Evolutionary conservation across 2,113 vertebrate genomes (phyloP), one percentile per base, ranked within the genome.

Genomic region (Oreochromis spilurus): DNA sequence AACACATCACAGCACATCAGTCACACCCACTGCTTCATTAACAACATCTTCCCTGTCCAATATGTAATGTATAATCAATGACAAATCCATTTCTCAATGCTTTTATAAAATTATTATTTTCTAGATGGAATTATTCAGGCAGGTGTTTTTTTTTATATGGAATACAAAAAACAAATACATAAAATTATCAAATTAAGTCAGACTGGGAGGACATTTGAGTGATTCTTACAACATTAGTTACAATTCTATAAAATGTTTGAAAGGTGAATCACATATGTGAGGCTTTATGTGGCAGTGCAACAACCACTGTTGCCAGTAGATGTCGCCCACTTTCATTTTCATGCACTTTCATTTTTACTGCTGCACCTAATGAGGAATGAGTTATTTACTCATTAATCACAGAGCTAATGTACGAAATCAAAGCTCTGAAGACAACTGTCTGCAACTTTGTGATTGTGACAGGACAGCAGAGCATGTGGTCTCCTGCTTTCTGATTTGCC

Each of bases 221-320:
- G 9, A 62, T 11, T 34, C 29, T 62, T 31, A 2, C 29, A 60
- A 60, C 5, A 34, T 60, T 60, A 62, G 58, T 62, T 2, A 1
- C 14, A 34, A 62, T 34, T 34, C 0, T 62, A 62, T 0, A 62
- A 6, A 34, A 34, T 31, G 9, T 62, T 19, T 62, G 0, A 62
- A 62, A 60, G 0, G 0, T 60, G 57, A 17, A 60, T 60, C 29
- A 6, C 8, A 60, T 34, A 2, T 62, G 1, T 10, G 11, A 43
- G 31, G 2, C 2, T 36, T 62, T 17, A 62, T 0, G 0, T 62
- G 31, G 1, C 58, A 58, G 57, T n/a, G 58, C 31, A 36, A 62
- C 31, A 34, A 62, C 16, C 0, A n/a, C 29, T 36, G 9, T 62
- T 62, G 16, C 29, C 58, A 62, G 0, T 2, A 62, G 58, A 62